These are phyloP conservation scores for Anoplius nigerrimus DNA, from an alignment of 2,888 invertebrate genomes.

Conservation along the genomic window DNA sequence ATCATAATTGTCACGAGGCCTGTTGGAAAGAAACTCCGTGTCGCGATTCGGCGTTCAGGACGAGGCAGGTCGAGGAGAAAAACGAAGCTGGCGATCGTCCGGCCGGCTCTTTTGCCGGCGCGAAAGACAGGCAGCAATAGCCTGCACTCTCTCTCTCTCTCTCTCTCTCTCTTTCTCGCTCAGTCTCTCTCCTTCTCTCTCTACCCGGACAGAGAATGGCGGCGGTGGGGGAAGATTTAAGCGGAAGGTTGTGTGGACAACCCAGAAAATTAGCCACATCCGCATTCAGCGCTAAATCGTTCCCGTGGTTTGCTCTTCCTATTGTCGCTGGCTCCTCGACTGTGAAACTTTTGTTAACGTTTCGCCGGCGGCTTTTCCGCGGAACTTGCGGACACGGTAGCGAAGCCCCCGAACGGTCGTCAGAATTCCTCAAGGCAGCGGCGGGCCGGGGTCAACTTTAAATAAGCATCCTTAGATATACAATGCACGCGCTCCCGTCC, in stretches of 20 bases:
- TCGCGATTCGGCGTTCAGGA: too few species aligned
- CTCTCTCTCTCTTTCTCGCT: slow-evolving; percentile 15
- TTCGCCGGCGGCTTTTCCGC: slow-evolving; percentile 63
- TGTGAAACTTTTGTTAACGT: slow-evolving; percentile 68
- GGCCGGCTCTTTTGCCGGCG: too few species aligned
- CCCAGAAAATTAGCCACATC: slow-evolving; percentile 70
- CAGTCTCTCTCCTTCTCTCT: slow-evolving; percentile 16
- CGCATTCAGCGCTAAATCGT: slow-evolving; percentile 65
- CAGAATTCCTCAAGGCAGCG: slow-evolving; percentile 10
- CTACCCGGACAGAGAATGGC: too few species aligned
- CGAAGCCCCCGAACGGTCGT: slow-evolving; percentile 10
- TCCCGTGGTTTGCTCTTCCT: slow-evolving; percentile 58
- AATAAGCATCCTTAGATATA: too few species aligned
- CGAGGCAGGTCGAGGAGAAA: too few species aligned
- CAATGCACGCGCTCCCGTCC: too few species aligned
- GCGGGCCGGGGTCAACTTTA: not conserved
- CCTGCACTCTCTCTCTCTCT: not conserved
- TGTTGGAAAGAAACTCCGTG: too few species aligned
- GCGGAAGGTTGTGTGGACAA: slow-evolving; percentile 64
- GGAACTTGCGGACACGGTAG: slow-evolving; percentile 38
- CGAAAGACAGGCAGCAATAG: too few species aligned
- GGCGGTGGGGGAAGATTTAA: slow-evolving; percentile 50
- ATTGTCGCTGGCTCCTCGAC: slow-evolving; percentile 65
- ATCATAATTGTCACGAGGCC: too few species aligned
- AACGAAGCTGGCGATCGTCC: too few species aligned